phyloP scores from a whole-genome alignment of 2,113 vertebrate genomes.

The Isurus oxyrinchus region DNA sequence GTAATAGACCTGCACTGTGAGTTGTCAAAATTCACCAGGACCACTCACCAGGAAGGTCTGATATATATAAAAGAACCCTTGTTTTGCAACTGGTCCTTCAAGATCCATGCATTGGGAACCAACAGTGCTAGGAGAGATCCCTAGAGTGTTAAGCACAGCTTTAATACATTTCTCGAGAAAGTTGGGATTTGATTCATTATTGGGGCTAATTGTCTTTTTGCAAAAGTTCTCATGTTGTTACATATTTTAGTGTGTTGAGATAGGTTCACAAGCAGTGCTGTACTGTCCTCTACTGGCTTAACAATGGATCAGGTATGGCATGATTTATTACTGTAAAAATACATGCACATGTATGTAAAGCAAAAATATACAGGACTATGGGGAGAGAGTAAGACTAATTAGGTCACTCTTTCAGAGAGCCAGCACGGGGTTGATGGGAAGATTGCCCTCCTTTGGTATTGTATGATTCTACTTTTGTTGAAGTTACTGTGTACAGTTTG shows the following conservation, averaged over 20 bases:
- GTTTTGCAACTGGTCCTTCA: not conserved
- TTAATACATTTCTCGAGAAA: not conserved
- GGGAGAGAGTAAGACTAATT: not conserved
- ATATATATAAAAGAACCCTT: not conserved
- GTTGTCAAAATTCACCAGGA: not conserved
- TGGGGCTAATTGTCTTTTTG: not conserved
- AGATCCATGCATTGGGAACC: not conserved
- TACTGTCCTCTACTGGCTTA: not conserved
- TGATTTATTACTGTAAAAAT: not conserved
- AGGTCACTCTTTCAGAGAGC: not conserved
- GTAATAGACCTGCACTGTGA: not conserved
- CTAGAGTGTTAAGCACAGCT: not conserved
- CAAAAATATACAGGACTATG: not conserved
- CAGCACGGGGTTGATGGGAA: not conserved
- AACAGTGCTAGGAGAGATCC: not conserved
- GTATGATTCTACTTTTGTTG: not conserved
- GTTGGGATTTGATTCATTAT: not conserved
- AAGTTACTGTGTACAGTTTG: not conserved
- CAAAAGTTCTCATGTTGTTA: not conserved
- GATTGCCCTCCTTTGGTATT: not conserved
- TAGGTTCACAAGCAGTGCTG: not conserved
- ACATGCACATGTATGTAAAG: not conserved
- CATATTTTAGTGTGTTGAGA: not conserved
- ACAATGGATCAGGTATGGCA: not conserved
- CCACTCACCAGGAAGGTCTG: not conserved